Conservation (phyloP, 2,797 vertebrate species). For the Pseudochirops cupreus region DNA sequence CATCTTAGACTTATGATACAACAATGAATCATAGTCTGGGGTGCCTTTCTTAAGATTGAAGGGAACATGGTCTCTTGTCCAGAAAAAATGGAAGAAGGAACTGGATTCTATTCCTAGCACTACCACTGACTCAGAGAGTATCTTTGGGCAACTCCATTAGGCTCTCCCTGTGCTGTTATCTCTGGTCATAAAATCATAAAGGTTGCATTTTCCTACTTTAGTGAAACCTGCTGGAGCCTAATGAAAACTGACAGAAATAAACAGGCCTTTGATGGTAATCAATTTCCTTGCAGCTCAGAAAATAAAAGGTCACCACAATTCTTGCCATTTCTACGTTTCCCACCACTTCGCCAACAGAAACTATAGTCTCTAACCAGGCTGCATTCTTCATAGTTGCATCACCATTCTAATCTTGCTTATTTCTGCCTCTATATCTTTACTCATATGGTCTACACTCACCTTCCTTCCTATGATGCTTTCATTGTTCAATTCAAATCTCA, state of each 20-base stretch:
- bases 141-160: slow-evolving; percentile 57
- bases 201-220: neutral
- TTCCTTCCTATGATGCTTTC: neutral
- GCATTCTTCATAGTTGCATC: neutral
- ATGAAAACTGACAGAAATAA: neutral
- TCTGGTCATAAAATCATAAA: neutral
- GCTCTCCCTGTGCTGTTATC: slow-evolving; percentile 40
- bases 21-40: slow-evolving; percentile 61
- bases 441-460: neutral
- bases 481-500: neutral
- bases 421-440: neutral
- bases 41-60: slow-evolving; percentile 49
- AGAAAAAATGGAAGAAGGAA: slow-evolving; percentile 26
- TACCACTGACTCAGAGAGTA: slow-evolving; percentile 19
- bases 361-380: neutral
- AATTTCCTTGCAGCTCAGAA: neutral
- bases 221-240: neutral
- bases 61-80: neutral
- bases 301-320: neutral
- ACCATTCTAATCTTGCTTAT: neutral
- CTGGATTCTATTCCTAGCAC: slow-evolving; percentile 50
- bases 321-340: neutral
- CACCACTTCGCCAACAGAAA: neutral
- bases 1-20: slow-evolving; percentile 35
- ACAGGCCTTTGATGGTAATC: neutral